Base-by-base conservation (phyloP, 2,888 invertebrate species). In the Chironomus tentans region DNA sequence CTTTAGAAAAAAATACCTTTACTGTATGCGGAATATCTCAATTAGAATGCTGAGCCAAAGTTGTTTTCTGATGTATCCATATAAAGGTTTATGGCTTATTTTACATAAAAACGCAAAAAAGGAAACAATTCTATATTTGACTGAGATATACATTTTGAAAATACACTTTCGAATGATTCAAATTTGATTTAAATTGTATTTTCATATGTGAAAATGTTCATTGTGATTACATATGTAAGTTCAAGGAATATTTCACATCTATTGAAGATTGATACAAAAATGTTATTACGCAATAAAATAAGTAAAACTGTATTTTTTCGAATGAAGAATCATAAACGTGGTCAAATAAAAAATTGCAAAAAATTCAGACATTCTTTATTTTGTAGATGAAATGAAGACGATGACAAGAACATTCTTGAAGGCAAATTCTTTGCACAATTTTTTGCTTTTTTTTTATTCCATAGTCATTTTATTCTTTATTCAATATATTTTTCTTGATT, bases 21-120 rank as follows among this genome's bases (percentile, higher is more conserved):
- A 15, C 70, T 70, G 10, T 15, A 12, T 24, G 65, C 22, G 21
- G 15, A 72, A 72, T 72, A 38, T 74, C 65, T 74, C 74, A 74
- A 74, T 74, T 24, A 7, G 13, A 65, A 65, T 12, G 22, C n/a
- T 21, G 5, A 65, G 12, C 10, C 38, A 10, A 38, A 10, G 38
- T 38, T 38, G 38, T 4, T 38, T 38, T 38, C 38, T 38, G 21
- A 65, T 65, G 65, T 65, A 22, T 65, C 65, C 65, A 65, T 65
- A 65, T 65, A 28, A 28, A 28, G 28, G 22, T 24, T 24, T 24
- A 28, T 5, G 5, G 38, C 38, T 38, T 38, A 38, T 10, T 38
- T 38, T 38, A 38, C 38, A 38, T 38, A 38, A 38, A 38, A 38
- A 38, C 2, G 28, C 10, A 38, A 38, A 38, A 38, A 38, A 38